phyloP scores from a whole-genome alignment of 2,888 invertebrate species.

The Drosophila birchii region DNA sequence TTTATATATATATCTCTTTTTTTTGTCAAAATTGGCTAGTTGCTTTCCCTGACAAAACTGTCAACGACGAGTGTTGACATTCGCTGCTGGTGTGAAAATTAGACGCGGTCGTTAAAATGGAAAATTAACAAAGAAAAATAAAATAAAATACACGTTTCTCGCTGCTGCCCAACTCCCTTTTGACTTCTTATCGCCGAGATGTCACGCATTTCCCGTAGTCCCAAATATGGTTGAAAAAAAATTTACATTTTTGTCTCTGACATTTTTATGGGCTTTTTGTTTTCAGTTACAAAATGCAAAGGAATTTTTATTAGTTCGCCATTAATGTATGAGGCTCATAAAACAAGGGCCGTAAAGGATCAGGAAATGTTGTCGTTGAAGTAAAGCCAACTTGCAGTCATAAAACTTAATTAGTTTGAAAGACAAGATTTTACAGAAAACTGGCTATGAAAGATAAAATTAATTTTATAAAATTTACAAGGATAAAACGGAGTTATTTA shows the following conservation, averaged over 20 bases:
- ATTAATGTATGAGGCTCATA: slow-evolving; percentile 36
- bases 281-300: slow-evolving; percentile 9
- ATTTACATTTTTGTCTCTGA: slow-evolving; percentile 21
- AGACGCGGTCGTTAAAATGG: slow-evolving; percentile 33
- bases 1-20: slow-evolving; percentile 4
- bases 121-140: slow-evolving; percentile 13
- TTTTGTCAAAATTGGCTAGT: slow-evolving; percentile 9
- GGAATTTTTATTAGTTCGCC: slow-evolving; percentile 48
- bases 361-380: slow-evolving; percentile 29
- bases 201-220: slow-evolving; percentile 40
- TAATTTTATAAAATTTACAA: neutral
- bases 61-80: slow-evolving; percentile 39
- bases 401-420: slow-evolving; percentile 63
- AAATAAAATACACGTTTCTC: neutral
- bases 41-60: slow-evolving; percentile 33
- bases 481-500: neutral
- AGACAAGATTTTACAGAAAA: slow-evolving; percentile 31
- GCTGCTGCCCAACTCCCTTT: neutral
- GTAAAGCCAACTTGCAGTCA: slow-evolving; percentile 27
- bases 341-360: slow-evolving; percentile 35
- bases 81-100: slow-evolving; percentile 41
- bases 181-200: slow-evolving; percentile 25
- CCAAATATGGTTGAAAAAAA: slow-evolving; percentile 21
- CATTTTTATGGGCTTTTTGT: slow-evolving; percentile 40
- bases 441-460: no score